Percentiles rank a stretch among this genome's conserved stretches.
These are phyloP conservation scores for Pedicia rivosa DNA, from an alignment of 2,888 invertebrate species.

Conservation along the genomic window DNA sequence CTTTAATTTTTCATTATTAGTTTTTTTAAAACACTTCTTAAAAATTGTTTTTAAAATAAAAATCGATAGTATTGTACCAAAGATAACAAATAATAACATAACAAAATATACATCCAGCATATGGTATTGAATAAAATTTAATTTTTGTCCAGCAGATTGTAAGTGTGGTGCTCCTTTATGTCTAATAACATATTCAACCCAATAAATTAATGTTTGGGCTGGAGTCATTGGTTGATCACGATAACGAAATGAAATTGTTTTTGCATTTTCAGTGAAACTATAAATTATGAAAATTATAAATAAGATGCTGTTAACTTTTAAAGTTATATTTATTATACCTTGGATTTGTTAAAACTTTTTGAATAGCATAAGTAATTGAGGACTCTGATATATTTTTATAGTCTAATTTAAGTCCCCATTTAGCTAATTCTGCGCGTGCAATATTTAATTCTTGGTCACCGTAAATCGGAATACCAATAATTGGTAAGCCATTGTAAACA, in stretches of 20 bases:
- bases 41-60: too few relatives aligned
- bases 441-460: slow-evolving; percentile 36
- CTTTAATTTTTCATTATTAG: too few relatives aligned
- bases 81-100: too few relatives aligned
- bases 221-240: slow-evolving; percentile 32
- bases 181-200: slow-evolving; percentile 34
- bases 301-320: too few relatives aligned
- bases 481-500: slow-evolving; percentile 32
- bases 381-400: slow-evolving; percentile 22
- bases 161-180: slow-evolving; percentile 31
- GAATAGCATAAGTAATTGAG: slow-evolving; percentile 16
- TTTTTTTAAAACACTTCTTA: too few relatives aligned
- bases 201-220: slow-evolving; percentile 32
- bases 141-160: slow-evolving; percentile 27
- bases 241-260: slow-evolving; percentile 26
- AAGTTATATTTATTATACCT: not conserved
- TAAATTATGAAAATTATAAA: too few relatives aligned
- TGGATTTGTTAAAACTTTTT: slow-evolving; percentile 11
- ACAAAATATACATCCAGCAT: slow-evolving; percentile 27
- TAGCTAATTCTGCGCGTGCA: slow-evolving; percentile 26
- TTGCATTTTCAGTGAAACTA: slow-evolving; percentile 21
- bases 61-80: too few relatives aligned
- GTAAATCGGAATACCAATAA: slow-evolving; percentile 36
- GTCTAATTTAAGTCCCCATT: slow-evolving; percentile 27
- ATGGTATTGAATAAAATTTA: slow-evolving; percentile 27